Base-by-base conservation (phyloP, 2,797 vertebrate genomes). In the Spinibarbus caldwelli region DNA sequence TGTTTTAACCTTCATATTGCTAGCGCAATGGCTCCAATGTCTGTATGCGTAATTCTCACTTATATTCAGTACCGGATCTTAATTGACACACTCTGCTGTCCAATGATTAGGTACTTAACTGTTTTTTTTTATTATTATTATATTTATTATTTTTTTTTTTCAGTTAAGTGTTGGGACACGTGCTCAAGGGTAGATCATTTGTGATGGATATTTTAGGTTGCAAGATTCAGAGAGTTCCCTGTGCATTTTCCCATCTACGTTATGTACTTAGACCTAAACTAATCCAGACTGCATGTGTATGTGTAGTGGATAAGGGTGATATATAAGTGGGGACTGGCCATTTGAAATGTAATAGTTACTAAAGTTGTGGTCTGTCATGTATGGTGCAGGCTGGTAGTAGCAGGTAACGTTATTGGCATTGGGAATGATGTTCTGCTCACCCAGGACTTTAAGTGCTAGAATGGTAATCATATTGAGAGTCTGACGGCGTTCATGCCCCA, bases 401-500 rank as follows among this genome's bases (percentile, higher is more conserved):
- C 98, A 99, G 0, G 96, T 99, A 64, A 99, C 96, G 0, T 97
- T 97, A 84, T 97, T 96, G 5, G 96, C 95, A 84, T 96, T 98
- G 0, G 97, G 98, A 90, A 99, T 96, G 82, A 98, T 96, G 89
- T 99, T 99, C 87, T 98, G 97, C 73, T 99, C 97, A 52, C 97
- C 98, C 0, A 99, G 96, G 79, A 98, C 98, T 92, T 96, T 98
- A 49, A 99, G 92, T 43, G 98, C 98, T 93, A 99, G 92, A 76
- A 97, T 93, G 2, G 96, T 97, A 91, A 99, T 99, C 97, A 99
- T 98, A 85, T 98, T 97, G 76, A 99, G 97, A 1, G 98, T 98
- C 85, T 98, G 97, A 12, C 96, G 94, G 82, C 97, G 94, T 91
- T 99, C 97, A 0, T 96, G 95, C 21, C 95, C 96, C 98, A 99